These are phyloP conservation scores for Palythoa heliodiscus DNA, from an alignment of 92 coral and sea anemone genomes.

Conservation along the genomic window DNA sequence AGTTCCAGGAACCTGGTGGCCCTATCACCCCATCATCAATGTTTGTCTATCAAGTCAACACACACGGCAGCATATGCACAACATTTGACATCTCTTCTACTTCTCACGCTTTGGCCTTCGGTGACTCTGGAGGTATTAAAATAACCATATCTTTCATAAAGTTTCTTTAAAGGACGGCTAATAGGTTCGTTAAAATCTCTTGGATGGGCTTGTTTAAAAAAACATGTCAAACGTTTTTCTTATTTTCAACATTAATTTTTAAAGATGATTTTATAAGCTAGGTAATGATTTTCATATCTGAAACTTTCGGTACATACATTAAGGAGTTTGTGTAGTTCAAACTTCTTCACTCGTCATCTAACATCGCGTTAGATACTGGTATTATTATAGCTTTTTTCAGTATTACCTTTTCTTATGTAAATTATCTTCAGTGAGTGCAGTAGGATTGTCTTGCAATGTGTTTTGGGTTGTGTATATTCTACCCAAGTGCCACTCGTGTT, in stretches of 20 bases:
- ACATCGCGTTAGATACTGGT: too few species aligned
- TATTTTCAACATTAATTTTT: too few species aligned
- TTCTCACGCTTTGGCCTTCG: slow-evolving; percentile 91
- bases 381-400: too few species aligned
- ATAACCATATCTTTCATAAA: background rate
- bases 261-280: background rate
- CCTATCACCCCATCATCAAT: slow-evolving; percentile 87
- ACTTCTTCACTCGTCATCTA: too few species aligned
- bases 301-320: too few species aligned
- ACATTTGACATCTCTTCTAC: slow-evolving; percentile 93
- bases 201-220: background rate
- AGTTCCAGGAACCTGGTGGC: slow-evolving; percentile 96
- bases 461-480: background rate
- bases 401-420: too few species aligned
- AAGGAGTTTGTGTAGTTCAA: too few species aligned
- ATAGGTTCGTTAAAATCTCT: too few species aligned
- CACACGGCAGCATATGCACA: slow-evolving; percentile 86
- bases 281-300: background rate
- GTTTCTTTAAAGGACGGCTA: background rate
- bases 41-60: slow-evolving; percentile 92
- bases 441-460: too few species aligned
- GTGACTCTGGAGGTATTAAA: slow-evolving; percentile 93
- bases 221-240: too few species aligned
- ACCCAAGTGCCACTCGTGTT: background rate
- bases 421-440: too few species aligned